phyloP scores from a whole-genome alignment of 1,140 invertebrate species.

The Coenobita brevimanus region DNA sequence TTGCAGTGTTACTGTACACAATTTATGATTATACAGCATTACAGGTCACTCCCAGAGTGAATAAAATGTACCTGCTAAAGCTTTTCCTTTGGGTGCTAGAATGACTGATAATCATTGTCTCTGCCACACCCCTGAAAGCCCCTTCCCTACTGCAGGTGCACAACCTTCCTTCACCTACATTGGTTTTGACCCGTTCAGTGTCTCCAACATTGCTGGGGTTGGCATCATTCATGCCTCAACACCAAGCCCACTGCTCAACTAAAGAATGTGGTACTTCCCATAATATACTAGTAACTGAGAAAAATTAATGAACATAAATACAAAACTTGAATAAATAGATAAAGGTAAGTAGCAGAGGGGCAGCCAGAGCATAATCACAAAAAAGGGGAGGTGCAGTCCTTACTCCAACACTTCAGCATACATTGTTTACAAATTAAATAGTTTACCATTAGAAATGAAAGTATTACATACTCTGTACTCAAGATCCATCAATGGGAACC shows the following conservation, averaged over 20 bases:
- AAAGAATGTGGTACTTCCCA: background rate
- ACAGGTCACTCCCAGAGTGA: no score
- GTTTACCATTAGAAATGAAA: no score
- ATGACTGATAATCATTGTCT: constrained; percentile 4
- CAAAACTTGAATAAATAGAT: background rate
- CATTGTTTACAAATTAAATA: no score
- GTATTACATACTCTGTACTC: no score
- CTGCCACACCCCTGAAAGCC: background rate
- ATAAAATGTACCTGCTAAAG: no score
- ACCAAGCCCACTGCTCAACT: background rate
- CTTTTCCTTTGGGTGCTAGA: background rate
- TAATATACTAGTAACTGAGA: constrained; percentile 5
- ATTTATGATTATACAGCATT: no score
- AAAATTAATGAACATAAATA: constrained; percentile 23
- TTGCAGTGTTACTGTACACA: no score
- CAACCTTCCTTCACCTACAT: constrained; percentile 34
- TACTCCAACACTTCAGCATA: no score
- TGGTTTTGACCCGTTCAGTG: constrained; percentile 20
- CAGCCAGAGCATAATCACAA: background rate
- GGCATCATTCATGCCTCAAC: background rate
- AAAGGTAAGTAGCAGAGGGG: background rate
- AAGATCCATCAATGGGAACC: no score
- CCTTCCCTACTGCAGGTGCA: background rate
- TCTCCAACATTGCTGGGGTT: background rate
- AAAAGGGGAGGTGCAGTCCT: background rate